Evolutionary conservation across 2,888 invertebrate species (phyloP).

Genomic region (Agelastica alni): DNA sequence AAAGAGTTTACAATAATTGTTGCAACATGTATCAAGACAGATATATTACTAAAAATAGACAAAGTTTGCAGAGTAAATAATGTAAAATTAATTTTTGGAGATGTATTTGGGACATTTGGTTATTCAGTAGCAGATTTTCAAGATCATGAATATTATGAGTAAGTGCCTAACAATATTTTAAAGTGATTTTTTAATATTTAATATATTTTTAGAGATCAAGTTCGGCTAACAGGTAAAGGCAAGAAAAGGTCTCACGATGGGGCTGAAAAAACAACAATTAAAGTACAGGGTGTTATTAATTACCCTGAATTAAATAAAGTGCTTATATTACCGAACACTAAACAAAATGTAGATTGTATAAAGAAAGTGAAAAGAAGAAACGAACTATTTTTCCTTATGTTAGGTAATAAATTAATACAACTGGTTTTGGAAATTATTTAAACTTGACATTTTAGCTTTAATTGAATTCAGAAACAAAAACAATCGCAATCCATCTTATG

Average conservation of each 20-base stretch:
- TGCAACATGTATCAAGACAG: constrained; percentile 73
- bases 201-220: constrained; percentile 61
- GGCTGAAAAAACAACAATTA: constrained; percentile 60
- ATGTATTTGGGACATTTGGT: constrained; percentile 93
- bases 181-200: constrained; percentile 8
- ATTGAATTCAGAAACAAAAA: constrained; percentile 75
- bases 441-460: constrained; percentile 64
- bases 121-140: constrained; percentile 89
- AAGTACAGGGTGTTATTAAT: constrained; percentile 67
- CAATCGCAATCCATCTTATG: constrained; percentile 71
- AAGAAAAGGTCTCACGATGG: constrained; percentile 65
- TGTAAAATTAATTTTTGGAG: constrained; percentile 85
- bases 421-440: too few species aligned
- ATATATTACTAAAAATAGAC: constrained; percentile 75
- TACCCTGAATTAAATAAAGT: constrained; percentile 69
- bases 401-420: constrained; percentile 58
- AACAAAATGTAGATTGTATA: constrained; percentile 56
- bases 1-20: constrained; percentile 81
- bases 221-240: constrained; percentile 55
- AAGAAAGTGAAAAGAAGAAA: constrained; percentile 71
- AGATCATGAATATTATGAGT: constrained; percentile 80
- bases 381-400: constrained; percentile 73
- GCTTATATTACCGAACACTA: constrained; percentile 60
- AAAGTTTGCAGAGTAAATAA: constrained; percentile 72
- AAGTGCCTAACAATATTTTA: constrained; percentile 50